phyloP scores from a whole-genome alignment of 2,888 invertebrate species.

The Parnassius glacialis region DNA sequence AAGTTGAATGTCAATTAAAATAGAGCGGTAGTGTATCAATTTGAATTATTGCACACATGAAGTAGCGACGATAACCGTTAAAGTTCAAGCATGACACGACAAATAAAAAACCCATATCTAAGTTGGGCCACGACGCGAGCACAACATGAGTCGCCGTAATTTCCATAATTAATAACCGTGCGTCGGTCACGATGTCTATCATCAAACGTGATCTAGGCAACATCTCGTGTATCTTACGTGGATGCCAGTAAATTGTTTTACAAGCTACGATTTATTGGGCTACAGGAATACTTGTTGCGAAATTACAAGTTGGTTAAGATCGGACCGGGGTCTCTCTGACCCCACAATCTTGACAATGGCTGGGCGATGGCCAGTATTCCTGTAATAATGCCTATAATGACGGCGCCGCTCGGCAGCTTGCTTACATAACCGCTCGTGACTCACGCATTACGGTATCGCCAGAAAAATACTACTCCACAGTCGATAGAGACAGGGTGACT shows the following conservation, averaged over 20 bases:
- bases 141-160: conserved; percentile 57
- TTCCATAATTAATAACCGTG: conserved; percentile 70
- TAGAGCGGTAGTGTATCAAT: background rate
- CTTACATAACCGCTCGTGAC: conserved; percentile 81
- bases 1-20: background rate
- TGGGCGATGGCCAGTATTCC: conserved; percentile 63
- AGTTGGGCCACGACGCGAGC: conserved; percentile 46
- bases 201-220: conserved; percentile 58
- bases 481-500: conserved; percentile 35
- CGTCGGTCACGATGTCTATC: conserved; percentile 65
- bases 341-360: conserved; percentile 81
- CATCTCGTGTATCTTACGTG: conserved; percentile 41
- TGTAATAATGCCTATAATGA: conserved; percentile 76
- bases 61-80: conserved; percentile 7
- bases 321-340: conserved; percentile 61
- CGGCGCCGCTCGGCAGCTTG: conserved; percentile 69
- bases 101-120: conserved; percentile 18
- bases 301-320: conserved; percentile 72
- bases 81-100: conserved; percentile 22
- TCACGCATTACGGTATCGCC: conserved; percentile 76
- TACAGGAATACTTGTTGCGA: conserved; percentile 68
- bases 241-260: conserved; percentile 67
- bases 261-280: conserved; percentile 71
- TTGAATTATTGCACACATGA: background rate
- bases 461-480: conserved; percentile 67